Percentiles rank a stretch among this genome's conserved stretches.
phyloP scores from a whole-genome alignment of 1,140 invertebrate species.

The Steinernema feltiae region DNA sequence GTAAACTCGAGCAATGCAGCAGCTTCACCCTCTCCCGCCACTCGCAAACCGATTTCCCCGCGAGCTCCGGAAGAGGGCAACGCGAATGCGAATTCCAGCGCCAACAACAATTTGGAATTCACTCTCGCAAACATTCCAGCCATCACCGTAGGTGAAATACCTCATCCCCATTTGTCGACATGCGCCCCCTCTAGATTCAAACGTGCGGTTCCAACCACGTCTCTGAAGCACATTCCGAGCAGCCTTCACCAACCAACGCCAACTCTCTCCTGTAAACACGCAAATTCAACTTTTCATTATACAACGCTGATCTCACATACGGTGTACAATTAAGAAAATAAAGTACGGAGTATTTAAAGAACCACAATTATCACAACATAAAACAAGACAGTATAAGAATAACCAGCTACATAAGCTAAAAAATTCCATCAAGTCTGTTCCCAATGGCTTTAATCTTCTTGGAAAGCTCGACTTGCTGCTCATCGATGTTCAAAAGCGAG shows the following conservation, averaged over 20 bases:
- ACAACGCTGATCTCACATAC: not conserved
- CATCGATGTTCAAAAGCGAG: not conserved
- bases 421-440: not conserved
- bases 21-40: not conserved
- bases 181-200: not conserved
- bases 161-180: not conserved
- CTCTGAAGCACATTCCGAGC: conserved; percentile 8
- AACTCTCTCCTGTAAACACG: not conserved
- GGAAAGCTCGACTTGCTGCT: not conserved
- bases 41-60: not conserved
- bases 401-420: not conserved
- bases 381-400: not conserved
- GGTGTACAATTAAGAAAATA: too few species aligned
- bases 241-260: not conserved
- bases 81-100: not conserved
- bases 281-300: not conserved
- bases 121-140: not conserved
- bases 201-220: not conserved
- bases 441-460: not conserved
- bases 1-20: not conserved
- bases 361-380: not conserved
- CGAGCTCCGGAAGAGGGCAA: not conserved
- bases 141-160: not conserved
- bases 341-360: too few species aligned
- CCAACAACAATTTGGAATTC: not conserved